These are phyloP conservation scores for Callyntrura guangdongensis DNA, from an alignment of 2,888 invertebrate species.

Conservation along the genomic window DNA sequence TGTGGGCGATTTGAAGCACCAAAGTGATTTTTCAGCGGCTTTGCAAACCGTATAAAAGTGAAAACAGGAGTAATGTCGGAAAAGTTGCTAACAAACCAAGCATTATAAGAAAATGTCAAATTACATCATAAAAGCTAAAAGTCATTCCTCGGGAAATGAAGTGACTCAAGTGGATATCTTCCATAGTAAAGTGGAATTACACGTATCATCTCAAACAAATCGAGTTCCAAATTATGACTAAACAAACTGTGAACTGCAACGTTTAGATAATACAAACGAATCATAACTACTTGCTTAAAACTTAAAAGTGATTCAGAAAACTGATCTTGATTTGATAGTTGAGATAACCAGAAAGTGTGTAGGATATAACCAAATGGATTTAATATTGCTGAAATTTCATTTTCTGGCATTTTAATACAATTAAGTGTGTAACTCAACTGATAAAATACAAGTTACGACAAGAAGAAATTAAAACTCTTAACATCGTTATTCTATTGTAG, in stretches of 20 bases:
- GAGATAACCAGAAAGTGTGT: constrained; percentile 6
- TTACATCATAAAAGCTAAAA: neutral
- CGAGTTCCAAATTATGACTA: constrained; percentile 14
- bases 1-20: constrained; percentile 68
- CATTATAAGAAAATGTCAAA: constrained; percentile 13
- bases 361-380: constrained; percentile 10
- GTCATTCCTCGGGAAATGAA: constrained; percentile 61
- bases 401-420: neutral
- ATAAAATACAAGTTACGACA: neutral
- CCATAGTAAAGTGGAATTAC: constrained; percentile 78
- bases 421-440: neutral
- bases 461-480: neutral
- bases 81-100: constrained; percentile 48
- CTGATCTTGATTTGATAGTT: neutral
- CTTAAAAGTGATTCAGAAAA: constrained; percentile 26
- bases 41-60: constrained; percentile 64
- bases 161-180: constrained; percentile 77
- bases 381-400: neutral
- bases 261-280: neutral
- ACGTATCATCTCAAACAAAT: constrained; percentile 71
- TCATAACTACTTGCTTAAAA: neutral
- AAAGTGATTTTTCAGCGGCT: constrained; percentile 68
- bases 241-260: constrained; percentile 52
- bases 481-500: neutral
- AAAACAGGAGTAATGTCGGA: constrained; percentile 63